Evolutionary conservation across 2,113 vertebrate genomes (phyloP).

Genomic region (Notiomystis cincta): DNA sequence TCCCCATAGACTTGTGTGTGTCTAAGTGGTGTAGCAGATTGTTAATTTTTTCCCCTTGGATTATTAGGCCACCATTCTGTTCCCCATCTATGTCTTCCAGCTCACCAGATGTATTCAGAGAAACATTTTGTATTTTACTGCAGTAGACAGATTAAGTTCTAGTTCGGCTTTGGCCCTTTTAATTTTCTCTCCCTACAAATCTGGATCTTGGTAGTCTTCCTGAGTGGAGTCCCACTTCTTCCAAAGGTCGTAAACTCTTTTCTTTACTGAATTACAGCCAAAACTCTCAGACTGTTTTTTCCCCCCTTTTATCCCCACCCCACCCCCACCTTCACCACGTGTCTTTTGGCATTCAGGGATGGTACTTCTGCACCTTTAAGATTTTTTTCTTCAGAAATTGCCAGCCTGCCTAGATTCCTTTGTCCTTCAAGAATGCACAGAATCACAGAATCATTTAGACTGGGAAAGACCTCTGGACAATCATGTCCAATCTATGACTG

Average conservation of each 20-base stretch:
- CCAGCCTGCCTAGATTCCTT: neutral
- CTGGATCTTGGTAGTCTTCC: neutral
- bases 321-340: rapidly evolving
- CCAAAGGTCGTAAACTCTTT: neutral
- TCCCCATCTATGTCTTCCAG: neutral
- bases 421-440: neutral
- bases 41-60: neutral
- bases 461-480: neutral
- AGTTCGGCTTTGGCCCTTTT: neutral
- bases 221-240: neutral
- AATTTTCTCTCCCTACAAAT: neutral
- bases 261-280: neutral
- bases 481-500: neutral
- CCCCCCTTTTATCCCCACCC: rapidly evolving
- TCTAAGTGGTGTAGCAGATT: neutral
- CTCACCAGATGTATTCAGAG: neutral
- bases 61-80: neutral
- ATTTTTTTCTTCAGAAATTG: neutral
- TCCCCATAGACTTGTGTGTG: neutral
- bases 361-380: neutral
- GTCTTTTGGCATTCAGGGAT: neutral
- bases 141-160: neutral
- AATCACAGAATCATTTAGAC: neutral
- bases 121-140: neutral
- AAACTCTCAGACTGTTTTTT: neutral